Evolutionary conservation across 2,888 invertebrate species (phyloP).

Genomic region (Phortica okadai): DNA sequence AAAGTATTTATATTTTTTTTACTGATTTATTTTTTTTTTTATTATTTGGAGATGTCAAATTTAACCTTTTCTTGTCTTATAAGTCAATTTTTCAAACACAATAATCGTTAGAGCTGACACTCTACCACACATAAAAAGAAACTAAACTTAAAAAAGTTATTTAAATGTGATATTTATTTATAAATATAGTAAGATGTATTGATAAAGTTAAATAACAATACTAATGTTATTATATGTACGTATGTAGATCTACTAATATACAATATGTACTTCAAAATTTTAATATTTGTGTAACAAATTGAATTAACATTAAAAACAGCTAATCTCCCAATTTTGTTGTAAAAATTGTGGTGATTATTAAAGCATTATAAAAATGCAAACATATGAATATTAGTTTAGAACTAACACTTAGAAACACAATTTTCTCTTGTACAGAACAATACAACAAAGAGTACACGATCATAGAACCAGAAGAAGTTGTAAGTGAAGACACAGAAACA

Average conservation of each 20-base stretch:
- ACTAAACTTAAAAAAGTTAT: no score
- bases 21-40: neutral
- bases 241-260: no score
- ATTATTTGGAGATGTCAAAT: no score
- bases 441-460: conserved; percentile 75
- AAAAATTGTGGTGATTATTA: conserved; percentile 55
- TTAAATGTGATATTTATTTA: no score
- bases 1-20: neutral
- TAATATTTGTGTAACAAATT: conserved; percentile 1
- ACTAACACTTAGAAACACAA: conserved; percentile 65
- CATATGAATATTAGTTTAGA: conserved; percentile 60
- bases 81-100: no score
- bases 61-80: no score
- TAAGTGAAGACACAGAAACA: conserved; percentile 70
- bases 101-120: no score
- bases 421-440: conserved; percentile 71
- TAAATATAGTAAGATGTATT: no score
- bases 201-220: no score
- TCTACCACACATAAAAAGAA: no score
- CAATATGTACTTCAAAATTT: no score
- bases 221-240: no score
- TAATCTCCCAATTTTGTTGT: conserved; percentile 51
- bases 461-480: conserved; percentile 76
- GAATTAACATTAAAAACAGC: neutral
- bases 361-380: conserved; percentile 67